Conservation (phyloP, 1,140 invertebrate genomes). For the Protaetia brevitarsis region DNA sequence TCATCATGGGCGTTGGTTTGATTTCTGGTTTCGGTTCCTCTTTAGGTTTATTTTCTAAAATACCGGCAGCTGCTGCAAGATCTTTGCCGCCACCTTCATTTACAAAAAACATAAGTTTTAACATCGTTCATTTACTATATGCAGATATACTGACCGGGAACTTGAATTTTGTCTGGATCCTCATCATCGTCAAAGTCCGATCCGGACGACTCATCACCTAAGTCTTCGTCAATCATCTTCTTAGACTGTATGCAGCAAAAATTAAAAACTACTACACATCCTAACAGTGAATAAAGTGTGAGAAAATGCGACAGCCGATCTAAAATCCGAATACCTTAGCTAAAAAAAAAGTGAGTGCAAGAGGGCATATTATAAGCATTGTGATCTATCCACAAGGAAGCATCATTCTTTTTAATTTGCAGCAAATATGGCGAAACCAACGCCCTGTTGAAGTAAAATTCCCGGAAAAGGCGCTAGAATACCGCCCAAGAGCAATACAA, state of each 20-base stretch:
- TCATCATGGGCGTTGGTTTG: background rate
- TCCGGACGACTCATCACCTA: constrained; percentile 66
- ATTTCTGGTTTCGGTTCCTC: constrained; percentile 27
- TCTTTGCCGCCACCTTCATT: constrained; percentile 73
- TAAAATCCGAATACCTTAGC: background rate
- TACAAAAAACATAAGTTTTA: background rate
- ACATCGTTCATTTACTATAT: background rate
- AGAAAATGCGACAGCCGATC: background rate
- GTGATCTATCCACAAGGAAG: background rate
- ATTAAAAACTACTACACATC: constrained; percentile 20
- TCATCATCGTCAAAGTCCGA: constrained; percentile 85
- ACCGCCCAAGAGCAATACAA: background rate
- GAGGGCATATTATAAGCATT: constrained; percentile 12
- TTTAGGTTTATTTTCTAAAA: constrained; percentile 47
- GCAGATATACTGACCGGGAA: constrained; percentile 63
- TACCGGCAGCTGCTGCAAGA: constrained; percentile 67
- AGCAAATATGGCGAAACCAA: constrained; percentile 47
- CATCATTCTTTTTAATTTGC: constrained; percentile 23
- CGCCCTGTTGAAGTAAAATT: constrained; percentile 37
- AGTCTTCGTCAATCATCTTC: constrained; percentile 51
- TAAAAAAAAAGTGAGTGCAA: constrained; percentile 13
- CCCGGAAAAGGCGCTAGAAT: background rate
- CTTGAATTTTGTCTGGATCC: constrained; percentile 86
- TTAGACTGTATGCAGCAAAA: constrained; percentile 33
- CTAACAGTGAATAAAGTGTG: constrained; percentile 7